Evolutionary conservation across 2,797 vertebrate genomes (phyloP), one percentile per base, ranked within the genome.

Genomic region (Bradypodion pumilum): DNA sequence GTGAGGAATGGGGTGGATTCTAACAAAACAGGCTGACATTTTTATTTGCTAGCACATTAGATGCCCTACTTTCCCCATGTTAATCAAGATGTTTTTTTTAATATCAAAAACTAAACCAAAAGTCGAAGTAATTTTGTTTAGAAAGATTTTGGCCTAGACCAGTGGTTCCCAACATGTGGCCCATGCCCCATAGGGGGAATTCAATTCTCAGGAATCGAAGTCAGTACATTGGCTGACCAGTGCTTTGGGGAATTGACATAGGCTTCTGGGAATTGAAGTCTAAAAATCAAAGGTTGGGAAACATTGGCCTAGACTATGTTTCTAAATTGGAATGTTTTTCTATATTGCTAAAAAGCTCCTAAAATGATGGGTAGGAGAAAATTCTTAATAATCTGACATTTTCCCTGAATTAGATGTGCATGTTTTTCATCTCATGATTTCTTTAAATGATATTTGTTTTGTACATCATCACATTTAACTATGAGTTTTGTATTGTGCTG

Each of bases 21-120:
- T 89, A 91, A 77, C n/a, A 32, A 76, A 85, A 91, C 21, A 60
- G 74, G 21, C 52, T 77, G 74, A 77, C 42, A 46, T 87, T 81
- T 93, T 88, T 85, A 84, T 75, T 77, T 85, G 70, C 82, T 85
- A 32, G 42, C 89, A 91, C 74, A 83, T 77, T 83, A 85, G 74
- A 59, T 88, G 10, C 78, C 8, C 87, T 86, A 82, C 81, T 49
- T 68, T 83, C 27, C n/a, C 73, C 73, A 85, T 81, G n/a, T 62
- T 69, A 76, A 62, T 81, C 59, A 77, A 77, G 49, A 69, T 27
- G 52, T 16, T 56, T 56, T 59, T 56, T 77, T 83, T n/a, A n/a
- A 49, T 68, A 70, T 70, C 85, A 21, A 60, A 80, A 85, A 81
- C 23, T 56, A n/a, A 80, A 75, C 37, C 19, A 42, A 62, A 32